A percentile compares a stretch with the other conserved stretches of the same genome.
These are phyloP conservation scores for Geococcyx californianus DNA, from an alignment of 2,113 vertebrate species.

Conservation along the genomic window DNA sequence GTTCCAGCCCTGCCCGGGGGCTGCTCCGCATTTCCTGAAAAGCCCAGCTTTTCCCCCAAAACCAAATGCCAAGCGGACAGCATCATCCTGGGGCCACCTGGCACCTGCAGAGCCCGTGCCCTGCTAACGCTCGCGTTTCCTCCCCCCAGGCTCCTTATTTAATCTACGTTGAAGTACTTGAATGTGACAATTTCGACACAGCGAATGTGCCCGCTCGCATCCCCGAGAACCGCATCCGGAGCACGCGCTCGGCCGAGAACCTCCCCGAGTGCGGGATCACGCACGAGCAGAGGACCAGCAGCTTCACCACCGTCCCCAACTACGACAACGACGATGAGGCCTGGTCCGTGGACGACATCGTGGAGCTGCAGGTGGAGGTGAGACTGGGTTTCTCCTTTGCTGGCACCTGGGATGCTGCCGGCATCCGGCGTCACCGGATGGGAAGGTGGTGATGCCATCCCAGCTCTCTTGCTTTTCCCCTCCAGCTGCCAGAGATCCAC, in stretches of 20 bases:
- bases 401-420: background rate
- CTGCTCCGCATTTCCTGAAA: rapidly evolving
- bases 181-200: constrained; percentile 95
- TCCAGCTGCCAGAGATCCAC: constrained; percentile 89
- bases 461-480: background rate
- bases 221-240: constrained; percentile 93
- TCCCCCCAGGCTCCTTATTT: constrained; percentile 88
- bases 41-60: rapidly evolving
- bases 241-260: constrained; percentile 94
- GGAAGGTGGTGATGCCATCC: background rate
- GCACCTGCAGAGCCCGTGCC: rapidly evolving
- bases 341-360: constrained; percentile 95
- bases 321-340: constrained; percentile 96
- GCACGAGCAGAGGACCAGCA: constrained; percentile 85
- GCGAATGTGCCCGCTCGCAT: constrained; percentile 89
- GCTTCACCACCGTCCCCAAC: constrained; percentile 91
- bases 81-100: rapidly evolving
- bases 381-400: background rate
- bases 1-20: background rate
- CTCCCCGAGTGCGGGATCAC: constrained; percentile 88
- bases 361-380: constrained; percentile 96
- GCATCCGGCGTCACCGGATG: rapidly evolving
- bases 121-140: background rate
- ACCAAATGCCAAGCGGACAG: rapidly evolving
- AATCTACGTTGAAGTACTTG: constrained; percentile 96